Conservation (phyloP, 2,113 vertebrate genomes). For the Pelecanoides urinatrix region DNA sequence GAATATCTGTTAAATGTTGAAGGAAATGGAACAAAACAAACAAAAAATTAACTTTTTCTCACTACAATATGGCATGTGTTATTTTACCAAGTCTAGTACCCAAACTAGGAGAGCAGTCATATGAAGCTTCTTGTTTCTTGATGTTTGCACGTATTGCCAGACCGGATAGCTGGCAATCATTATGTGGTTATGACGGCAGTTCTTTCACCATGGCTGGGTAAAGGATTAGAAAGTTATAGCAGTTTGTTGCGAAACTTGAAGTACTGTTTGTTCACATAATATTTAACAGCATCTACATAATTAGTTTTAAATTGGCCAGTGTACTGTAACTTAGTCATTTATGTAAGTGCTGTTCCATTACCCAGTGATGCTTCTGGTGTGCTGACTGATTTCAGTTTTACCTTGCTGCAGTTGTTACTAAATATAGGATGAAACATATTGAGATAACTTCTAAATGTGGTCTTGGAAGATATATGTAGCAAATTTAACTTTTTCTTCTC, state of each 20-base stretch:
- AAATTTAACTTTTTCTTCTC: neutral
- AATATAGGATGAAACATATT: neutral
- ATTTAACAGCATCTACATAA: slow-evolving; percentile 5
- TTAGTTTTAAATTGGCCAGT: slow-evolving; percentile 14
- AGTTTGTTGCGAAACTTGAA: slow-evolving; percentile 4
- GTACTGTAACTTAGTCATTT: slow-evolving; percentile 7
- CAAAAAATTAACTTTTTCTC: neutral
- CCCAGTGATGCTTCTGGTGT: neutral
- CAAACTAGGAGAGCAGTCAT: neutral
- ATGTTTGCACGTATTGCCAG: neutral
- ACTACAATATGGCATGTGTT: neutral
- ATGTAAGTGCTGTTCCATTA: slow-evolving; percentile 28
- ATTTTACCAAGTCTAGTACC: neutral
- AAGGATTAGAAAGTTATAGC: neutral
- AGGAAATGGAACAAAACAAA: neutral
- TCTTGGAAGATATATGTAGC: neutral
- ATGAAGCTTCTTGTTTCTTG: neutral
- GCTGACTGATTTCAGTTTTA: slow-evolving; percentile 9
- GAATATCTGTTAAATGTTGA: neutral
- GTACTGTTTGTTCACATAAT: neutral
- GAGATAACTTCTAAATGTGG: neutral
- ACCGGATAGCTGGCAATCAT: neutral
- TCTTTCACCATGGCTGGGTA: neutral
- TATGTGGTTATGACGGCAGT: neutral
- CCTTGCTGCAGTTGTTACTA: slow-evolving; percentile 1